Conservation (phyloP, 2,888 invertebrate genomes). For the Cheilosia scutellata region DNA sequence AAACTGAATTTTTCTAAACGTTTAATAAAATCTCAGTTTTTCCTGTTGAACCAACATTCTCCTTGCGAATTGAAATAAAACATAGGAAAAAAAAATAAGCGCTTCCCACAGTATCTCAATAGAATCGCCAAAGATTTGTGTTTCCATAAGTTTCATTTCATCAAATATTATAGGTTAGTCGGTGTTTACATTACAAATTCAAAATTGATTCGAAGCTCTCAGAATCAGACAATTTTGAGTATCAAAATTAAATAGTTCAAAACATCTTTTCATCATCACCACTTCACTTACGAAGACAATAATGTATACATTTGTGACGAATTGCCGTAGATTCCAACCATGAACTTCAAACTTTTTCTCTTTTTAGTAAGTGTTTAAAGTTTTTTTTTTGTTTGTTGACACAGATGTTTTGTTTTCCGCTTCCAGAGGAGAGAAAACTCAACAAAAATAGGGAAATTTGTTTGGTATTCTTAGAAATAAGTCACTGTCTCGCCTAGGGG, state of each 20-base stretch:
- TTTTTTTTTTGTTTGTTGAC: conserved; percentile 22
- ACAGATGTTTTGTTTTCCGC: conserved; percentile 28
- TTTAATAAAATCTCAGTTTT: no score
- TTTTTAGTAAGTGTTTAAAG: conserved; percentile 14
- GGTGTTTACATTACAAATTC: not conserved
- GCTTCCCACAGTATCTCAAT: no score
- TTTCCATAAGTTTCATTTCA: not conserved
- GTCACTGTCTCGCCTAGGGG: conserved; percentile 16
- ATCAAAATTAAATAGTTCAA: not conserved
- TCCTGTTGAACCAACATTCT: no score
- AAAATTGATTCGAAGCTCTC: not conserved
- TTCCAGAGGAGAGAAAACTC: not conserved
- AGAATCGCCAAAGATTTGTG: not conserved
- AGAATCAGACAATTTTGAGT: not conserved
- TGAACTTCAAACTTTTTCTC: conserved; percentile 55
- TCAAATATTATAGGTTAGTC: conserved; percentile 1
- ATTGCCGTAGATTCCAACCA: not conserved
- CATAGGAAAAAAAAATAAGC: no score
- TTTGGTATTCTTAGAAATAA: conserved; percentile 29
- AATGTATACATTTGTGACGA: conserved; percentile 4
- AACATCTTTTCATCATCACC: not conserved
- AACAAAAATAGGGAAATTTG: not conserved
- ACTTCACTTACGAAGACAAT: not conserved
- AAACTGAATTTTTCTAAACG: no score
- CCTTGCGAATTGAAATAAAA: no score